Evolutionary conservation across 2,797 vertebrate species (phyloP), one percentile per base, ranked within the genome.

Genomic region (Hemibagrus guttatus): DNA sequence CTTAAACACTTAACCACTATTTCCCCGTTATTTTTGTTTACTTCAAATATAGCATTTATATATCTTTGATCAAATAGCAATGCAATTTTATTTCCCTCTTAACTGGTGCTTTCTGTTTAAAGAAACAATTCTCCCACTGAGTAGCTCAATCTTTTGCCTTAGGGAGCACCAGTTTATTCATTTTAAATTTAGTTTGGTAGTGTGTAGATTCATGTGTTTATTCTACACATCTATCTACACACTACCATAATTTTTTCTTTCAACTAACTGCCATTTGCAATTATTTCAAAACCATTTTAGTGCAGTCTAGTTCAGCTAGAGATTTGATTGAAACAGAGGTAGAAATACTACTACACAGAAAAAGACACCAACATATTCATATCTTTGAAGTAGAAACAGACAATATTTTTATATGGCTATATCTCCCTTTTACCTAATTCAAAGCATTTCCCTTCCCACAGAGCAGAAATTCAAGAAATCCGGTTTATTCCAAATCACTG

Each of bases 401-500:
- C 42, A 12, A 39, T 54, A n/a, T 80, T 80, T 46, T 42, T 61
- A 14, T 61, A 5, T 68, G n/a, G 42, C 61, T 54, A 54, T 35
- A 39, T 56, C 35, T 63, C 31, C 19, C 11, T 8, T 49, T 81
- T n/a, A 81, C 31, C 1, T 26, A 72, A 71, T 49, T 81, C 35
- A 42, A 81, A 71, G 21, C 66, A 75, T 74, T 61, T 68, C 28
- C 46, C 23, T 46, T n/a, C 58, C 17, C 31, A 39, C 49, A 83
- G 14, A 28, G 35, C 64, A 80, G 39, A 85, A 81, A 52, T 74
- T 66, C 69, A 79, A 75, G 21, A 59, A 86, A 42, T 26, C 31
- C 1, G 26, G 46, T 17, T 76, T 58, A 84, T 85, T 86, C 23
- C 66, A 52, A 88, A 74, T 80, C 31, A 82, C 42, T 78, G 9